phyloP scores from a whole-genome alignment of 2,113 vertebrate genomes.

The Eurypyga helias region DNA sequence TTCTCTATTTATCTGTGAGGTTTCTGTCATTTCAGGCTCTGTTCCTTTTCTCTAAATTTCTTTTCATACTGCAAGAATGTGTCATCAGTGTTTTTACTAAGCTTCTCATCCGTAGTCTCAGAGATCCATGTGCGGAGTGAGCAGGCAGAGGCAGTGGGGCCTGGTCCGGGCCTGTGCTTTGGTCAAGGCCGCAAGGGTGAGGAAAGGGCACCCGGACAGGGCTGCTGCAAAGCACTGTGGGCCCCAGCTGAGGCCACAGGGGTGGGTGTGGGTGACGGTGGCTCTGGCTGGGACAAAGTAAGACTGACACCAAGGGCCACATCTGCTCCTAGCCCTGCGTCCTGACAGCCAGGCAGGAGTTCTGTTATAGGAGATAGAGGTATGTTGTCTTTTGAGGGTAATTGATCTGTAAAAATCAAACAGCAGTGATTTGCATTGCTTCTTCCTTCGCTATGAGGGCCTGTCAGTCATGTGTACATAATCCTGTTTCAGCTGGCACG shows the following conservation, averaged over 20 bases:
- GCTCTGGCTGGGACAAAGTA: not conserved
- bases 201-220: fast-evolving
- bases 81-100: not conserved
- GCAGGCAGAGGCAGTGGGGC: fast-evolving
- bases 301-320: not conserved
- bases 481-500: not conserved
- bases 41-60: not conserved
- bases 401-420: constrained; percentile 3
- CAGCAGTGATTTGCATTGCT: not conserved
- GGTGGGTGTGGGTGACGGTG: fast-evolving
- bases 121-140: not conserved
- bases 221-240: fast-evolving
- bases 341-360: not conserved
- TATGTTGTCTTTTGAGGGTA: not conserved
- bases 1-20: not conserved
- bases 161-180: not conserved
- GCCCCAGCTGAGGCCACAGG: fast-evolving
- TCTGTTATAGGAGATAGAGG: not conserved
- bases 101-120: not conserved
- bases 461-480: not conserved
- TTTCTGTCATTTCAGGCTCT: not conserved
- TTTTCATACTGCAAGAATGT: fast-evolving
- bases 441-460: not conserved
- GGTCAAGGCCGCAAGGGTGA: not conserved
- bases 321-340: fast-evolving